These are phyloP conservation scores for Melanocharis versteri DNA, from an alignment of 2,113 vertebrate species.

Conservation along the genomic window DNA sequence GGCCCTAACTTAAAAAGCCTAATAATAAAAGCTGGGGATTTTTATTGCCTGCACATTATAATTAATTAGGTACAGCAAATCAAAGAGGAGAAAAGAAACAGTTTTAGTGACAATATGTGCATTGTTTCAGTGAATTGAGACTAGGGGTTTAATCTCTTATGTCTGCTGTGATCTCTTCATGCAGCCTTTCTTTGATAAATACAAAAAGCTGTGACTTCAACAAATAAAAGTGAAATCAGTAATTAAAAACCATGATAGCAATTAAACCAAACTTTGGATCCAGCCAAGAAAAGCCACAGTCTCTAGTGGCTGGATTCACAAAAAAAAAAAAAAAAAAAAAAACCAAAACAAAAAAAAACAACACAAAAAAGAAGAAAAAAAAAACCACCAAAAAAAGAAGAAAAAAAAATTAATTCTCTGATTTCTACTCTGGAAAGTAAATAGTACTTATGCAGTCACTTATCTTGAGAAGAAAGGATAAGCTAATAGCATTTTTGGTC, in stretches of 20 bases:
- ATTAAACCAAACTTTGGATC: not conserved
- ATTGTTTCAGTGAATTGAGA: not conserved
- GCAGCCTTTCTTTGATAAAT: not conserved
- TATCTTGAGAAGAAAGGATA: not conserved
- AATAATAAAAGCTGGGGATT: not conserved
- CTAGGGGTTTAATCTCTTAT: not conserved
- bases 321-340: not conserved
- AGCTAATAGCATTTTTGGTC: not conserved
- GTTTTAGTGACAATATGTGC: not conserved
- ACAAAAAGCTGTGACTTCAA: not conserved
- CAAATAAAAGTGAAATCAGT: not conserved
- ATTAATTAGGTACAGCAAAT: slow-evolving; percentile 1
- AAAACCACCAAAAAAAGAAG: no score
- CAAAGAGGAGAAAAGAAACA: not conserved
- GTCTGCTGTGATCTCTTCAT: not conserved
- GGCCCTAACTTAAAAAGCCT: not conserved
- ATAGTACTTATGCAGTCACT: not conserved
- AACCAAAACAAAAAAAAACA: no score
- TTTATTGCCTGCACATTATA: not conserved
- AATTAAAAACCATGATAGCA: not conserved
- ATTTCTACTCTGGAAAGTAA: not conserved
- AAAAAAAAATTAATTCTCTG: not conserved
- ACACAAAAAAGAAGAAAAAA: no score
- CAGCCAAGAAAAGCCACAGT: not conserved
- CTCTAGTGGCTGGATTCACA: not conserved